A percentile compares a stretch with the other conserved stretches of the same genome.
Conservation (phyloP, 2,797 vertebrate genomes). For the Podarcis siculus region DNA sequence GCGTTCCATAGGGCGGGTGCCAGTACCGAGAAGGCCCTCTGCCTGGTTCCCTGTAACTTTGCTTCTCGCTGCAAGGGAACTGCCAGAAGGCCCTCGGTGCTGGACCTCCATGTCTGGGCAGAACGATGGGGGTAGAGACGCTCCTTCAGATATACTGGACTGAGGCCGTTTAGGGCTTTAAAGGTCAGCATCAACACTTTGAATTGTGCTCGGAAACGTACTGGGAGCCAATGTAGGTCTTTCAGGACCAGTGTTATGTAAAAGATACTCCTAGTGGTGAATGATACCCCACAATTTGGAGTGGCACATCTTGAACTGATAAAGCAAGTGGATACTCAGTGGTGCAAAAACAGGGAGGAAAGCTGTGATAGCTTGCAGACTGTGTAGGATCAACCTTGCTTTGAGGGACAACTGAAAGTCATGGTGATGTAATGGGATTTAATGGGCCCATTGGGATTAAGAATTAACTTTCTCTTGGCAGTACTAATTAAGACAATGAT, state of each 20-base stretch:
- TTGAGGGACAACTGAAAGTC: background rate
- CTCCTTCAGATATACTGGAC: too few species aligned
- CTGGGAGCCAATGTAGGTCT: too few species aligned
- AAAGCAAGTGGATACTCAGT: background rate
- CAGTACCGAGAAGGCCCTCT: too few species aligned
- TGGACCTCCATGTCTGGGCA: too few species aligned
- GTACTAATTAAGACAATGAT: background rate
- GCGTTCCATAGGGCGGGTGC: too few species aligned
- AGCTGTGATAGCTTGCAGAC: background rate
- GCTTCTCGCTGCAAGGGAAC: too few species aligned
- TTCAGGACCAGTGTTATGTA: too few species aligned
- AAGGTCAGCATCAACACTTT: too few species aligned
- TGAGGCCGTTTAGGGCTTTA: too few species aligned
- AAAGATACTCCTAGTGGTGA: background rate
- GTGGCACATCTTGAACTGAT: background rate
- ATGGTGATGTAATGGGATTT: background rate
- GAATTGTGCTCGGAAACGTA: too few species aligned
- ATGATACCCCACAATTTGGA: background rate
- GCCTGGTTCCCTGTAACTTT: fast-evolving
- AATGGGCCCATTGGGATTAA: background rate
- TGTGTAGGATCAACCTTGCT: background rate
- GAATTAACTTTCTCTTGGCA: constrained; percentile 7
- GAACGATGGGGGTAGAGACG: too few species aligned
- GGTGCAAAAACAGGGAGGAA: background rate
- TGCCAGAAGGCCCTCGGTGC: fast-evolving